Base-by-base conservation (phyloP, 2,113 vertebrate species). In the Spheniscus mendiculus region DNA sequence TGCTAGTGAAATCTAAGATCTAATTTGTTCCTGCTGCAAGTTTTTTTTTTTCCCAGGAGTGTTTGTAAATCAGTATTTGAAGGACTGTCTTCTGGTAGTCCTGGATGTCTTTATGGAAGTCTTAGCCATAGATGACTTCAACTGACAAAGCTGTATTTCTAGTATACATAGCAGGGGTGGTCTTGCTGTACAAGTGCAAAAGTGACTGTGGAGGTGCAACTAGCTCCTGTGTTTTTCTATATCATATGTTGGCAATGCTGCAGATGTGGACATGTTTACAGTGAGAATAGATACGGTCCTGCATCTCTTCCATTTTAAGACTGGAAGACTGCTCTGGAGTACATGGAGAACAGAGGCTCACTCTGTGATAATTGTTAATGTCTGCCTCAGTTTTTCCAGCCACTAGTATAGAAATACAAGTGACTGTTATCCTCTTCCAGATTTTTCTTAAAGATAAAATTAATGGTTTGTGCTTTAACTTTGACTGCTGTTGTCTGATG, bases 131-230 rank as follows among this genome's bases (percentile, higher is more conserved):
- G 21, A 36, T 53, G 3, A 38, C 29, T 67, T 82, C 8, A 50
- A 4, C 27, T 55, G 42, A 22, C 17, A 36, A n/a, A 45, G 32
- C n/a, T 86, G 15, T 61, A 26, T 58, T 85, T 55, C 74, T 76
- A 3, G 7, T 20, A 2, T 27, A 17, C 1, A 0, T 23, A 12
- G 25, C 12, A 40, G 52, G 9, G 8, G 4, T 49, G 38, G 23
- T 50, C 36, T 89, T 61, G 67, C 38, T n/a, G 15, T 34, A 26
- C 11, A 26, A 38, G 38, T 50, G 27, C 12, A 22, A 36, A 74
- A 69, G 32, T 55, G 52, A 6, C 45, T 77, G 56, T 61, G 53
- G 49, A 40, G 8, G 21, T 82, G 13, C 34, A 72, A 0, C 20
- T 55, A 21, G 29, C 29, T 47, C 6, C 9, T 38, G 8, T 76